These are phyloP conservation scores for Drosophila elegans DNA, from an alignment of 1,140 invertebrate genomes.

Conservation along the genomic window DNA sequence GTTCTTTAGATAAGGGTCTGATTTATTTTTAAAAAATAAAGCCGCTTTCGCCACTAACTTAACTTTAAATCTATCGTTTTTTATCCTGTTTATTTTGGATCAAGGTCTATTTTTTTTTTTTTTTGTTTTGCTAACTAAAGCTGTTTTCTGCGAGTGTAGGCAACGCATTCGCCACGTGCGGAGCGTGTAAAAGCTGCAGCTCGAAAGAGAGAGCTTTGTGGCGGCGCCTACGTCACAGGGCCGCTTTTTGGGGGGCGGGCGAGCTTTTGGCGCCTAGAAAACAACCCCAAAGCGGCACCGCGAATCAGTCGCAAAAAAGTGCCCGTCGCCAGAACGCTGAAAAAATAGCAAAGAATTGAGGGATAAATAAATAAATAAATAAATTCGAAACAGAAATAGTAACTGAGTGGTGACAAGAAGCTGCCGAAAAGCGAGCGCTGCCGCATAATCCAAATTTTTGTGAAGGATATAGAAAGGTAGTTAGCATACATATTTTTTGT, in stretches of 20 bases:
- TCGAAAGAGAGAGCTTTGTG: slow-evolving; percentile 37
- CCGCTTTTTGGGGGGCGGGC: slow-evolving; percentile 47
- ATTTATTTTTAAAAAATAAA: too few relatives aligned
- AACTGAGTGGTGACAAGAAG: slow-evolving; percentile 1
- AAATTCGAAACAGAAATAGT: slow-evolving; percentile 19
- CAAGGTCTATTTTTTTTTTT: too few relatives aligned
- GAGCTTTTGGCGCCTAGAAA: slow-evolving; percentile 76
- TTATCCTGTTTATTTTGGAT: too few relatives aligned
- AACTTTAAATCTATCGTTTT: too few relatives aligned
- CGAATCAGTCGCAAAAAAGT: slow-evolving; percentile 83
- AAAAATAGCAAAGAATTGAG: slow-evolving; percentile 43
- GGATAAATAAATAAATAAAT: slow-evolving; percentile 43
- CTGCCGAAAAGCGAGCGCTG: slow-evolving; percentile 8
- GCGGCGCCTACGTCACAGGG: slow-evolving; percentile 54
- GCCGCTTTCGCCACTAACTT: too few relatives aligned
- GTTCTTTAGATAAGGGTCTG: too few relatives aligned
- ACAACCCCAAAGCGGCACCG: slow-evolving; percentile 78
- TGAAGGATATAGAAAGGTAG: slow-evolving; percentile 5
- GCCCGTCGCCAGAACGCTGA: slow-evolving; percentile 77
- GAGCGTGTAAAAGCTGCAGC: slow-evolving; percentile 42
- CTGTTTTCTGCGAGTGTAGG: slow-evolving; percentile 3
- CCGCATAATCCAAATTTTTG: neutral
- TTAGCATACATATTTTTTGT: slow-evolving; percentile 6
- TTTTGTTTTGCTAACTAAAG: too few relatives aligned
- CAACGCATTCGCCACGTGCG: slow-evolving; percentile 14